Evolutionary conservation across 1,140 invertebrate genomes (phyloP), one percentile per base, ranked within the genome.

Genomic region (Telenomus remus): DNA sequence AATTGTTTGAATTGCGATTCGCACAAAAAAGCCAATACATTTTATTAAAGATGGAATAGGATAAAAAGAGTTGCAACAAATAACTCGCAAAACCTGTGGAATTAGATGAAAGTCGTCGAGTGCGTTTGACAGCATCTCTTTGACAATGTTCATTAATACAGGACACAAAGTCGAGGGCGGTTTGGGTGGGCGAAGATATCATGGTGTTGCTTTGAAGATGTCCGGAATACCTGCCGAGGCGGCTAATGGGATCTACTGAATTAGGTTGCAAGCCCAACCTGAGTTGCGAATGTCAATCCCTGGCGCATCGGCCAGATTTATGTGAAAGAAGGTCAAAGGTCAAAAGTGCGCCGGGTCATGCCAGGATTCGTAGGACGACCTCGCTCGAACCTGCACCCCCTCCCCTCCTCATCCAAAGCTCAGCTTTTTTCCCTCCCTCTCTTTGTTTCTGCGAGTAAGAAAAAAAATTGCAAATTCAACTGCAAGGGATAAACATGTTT

Each of bases 241-340:
- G 47, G 7, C 33, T 66, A 66, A 76, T 66, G 60, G 46, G 47
- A 76, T 71, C 71, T 35, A 15, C 49, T 65, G 48, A 71, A 76
- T 71, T 76, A 54, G 61, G 43, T 71, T 71, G 47, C 55, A 46
- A 57, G 66, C 19, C 70, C 56, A 56, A 48, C 34, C 35, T 53
- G 63, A 63, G 46, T 27, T 55, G 50, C 56, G 56, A 65, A 68
- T 61, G 63, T 76, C 60, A 71, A 70, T 65, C 57, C 55, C 50
- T 15, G 63, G 43, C 46, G 56, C 61, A 55, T 56, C 46, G 66
- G 56, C 15, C 42, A 57, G 65, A 70, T 70, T 70, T 61, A 64
- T 49, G 68, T 27, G 48, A 37, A 72, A 72, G 63, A 77, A 72
- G 74, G 68, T 77, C 68, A 77, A 77, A 77, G 74, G 68, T 77